Percentiles rank a stretch among this genome's conserved stretches.
Conservation (phyloP, 2,797 vertebrate species). For the Ispidina picta region DNA sequence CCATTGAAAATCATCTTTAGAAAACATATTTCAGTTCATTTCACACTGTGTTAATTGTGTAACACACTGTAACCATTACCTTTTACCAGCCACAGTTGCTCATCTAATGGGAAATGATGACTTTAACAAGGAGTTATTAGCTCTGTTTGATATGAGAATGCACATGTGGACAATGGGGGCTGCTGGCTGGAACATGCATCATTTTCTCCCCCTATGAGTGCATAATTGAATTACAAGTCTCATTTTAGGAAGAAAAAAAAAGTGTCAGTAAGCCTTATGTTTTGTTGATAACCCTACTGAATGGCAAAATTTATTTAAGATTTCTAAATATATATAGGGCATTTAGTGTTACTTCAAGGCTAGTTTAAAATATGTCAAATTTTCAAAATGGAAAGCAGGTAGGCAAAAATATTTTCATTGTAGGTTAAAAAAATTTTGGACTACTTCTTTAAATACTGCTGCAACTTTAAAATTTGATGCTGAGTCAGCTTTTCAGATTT, state of each 20-base stretch:
- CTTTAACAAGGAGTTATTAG: constrained; percentile 80
- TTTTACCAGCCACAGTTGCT: constrained; percentile 76
- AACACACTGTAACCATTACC: constrained; percentile 78
- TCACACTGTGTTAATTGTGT: constrained; percentile 80
- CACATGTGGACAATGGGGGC: constrained; percentile 69
- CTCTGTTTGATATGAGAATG: constrained; percentile 75
- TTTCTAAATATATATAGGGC: neutral
- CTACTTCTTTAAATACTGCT: neutral
- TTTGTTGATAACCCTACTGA: neutral
- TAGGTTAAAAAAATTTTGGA: neutral
- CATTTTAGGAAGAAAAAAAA: constrained; percentile 56
- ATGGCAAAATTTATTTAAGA: neutral
- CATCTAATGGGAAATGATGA: constrained; percentile 79
- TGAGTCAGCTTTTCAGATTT: neutral
- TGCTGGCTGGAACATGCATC: constrained; percentile 69
- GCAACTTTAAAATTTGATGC: neutral
- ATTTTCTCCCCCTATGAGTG: constrained; percentile 60
- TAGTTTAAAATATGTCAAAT: neutral
- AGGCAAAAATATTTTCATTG: neutral
- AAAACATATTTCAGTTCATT: constrained; percentile 76
- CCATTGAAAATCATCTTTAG: constrained; percentile 62
- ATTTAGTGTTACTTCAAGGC: neutral
- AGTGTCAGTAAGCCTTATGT: neutral
- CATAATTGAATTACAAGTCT: constrained; percentile 72
- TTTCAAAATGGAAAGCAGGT: neutral